Evolutionary conservation across 2,888 invertebrate species (phyloP), one percentile per base, ranked within the genome.

Genomic region (Hyalella azteca): DNA sequence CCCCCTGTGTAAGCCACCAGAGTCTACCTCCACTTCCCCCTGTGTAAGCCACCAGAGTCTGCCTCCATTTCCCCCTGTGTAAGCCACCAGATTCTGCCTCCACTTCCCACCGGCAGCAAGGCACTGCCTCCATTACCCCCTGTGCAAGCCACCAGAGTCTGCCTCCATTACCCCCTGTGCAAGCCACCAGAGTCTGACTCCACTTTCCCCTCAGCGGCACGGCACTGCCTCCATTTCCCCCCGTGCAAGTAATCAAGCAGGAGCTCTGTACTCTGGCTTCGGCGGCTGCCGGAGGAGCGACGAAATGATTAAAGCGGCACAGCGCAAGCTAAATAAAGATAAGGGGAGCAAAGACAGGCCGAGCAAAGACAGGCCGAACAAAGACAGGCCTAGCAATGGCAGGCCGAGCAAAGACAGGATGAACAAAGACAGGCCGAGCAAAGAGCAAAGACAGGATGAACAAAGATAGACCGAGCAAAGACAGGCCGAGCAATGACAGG

Each of bases 281-380:
- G 66, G 36, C 54, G 66, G 66, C 59, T 3, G 54, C 15, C 36
- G 66, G 66, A 11, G 36, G 66, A n/a, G n/a, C n/a, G n/a, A 66
- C 36, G 66, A 66, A 66, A 66, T 66, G 66, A 66, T 66, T 66
- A 66, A 66, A 66, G 39, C 36, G 66, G 13, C 26, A 66, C 66
- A 66, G 36, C 36, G 66, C 66, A 66, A 66, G 66, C 36, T 36
- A 66, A 66, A 66, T 66, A 54, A 54, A n/a, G n/a, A n/a, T n/a
- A n/a, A n/a, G n/a, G n/a, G n/a, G n/a, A n/a, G n/a, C n/a, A n/a
- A n/a, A n/a, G n/a, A n/a, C n/a, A n/a, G n/a, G n/a, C n/a, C n/a
- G n/a, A n/a, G n/a, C n/a, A n/a, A n/a, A n/a, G n/a, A n/a, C n/a
- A n/a, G n/a, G n/a, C n/a, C n/a, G n/a, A n/a, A n/a, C n/a, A n/a